Percentiles rank a stretch among this genome's conserved stretches.
phyloP scores from a whole-genome alignment of 2,888 invertebrate species.

The Drosophila multiciliata region DNA sequence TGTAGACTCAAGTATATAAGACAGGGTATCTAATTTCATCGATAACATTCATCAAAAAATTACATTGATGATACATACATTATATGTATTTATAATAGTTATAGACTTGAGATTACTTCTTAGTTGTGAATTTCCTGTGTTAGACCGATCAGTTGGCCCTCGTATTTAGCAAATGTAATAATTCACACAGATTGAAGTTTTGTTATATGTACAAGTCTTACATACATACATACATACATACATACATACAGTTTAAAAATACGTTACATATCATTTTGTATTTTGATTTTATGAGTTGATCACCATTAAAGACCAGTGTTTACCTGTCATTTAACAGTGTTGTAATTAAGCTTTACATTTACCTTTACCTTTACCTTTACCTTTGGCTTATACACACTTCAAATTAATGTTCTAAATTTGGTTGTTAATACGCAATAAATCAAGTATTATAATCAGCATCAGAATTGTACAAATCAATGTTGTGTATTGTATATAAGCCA shows the following conservation, averaged over 20 bases:
- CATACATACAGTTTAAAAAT: constrained; percentile 7
- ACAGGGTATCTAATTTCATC: not conserved
- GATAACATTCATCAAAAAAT: not conserved
- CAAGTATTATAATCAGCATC: constrained; percentile 10
- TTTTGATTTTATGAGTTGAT: not conserved
- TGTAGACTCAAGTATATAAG: not conserved
- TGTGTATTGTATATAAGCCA: constrained; percentile 26
- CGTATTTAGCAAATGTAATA: not conserved
- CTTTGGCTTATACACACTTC: constrained; percentile 20
- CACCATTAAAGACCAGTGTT: constrained; percentile 1
- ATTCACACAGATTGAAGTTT: not conserved
- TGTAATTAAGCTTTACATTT: not conserved
- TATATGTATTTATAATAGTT: not conserved
- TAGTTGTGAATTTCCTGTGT: not conserved
- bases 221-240: constrained; percentile 8
- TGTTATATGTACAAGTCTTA: constrained; percentile 7
- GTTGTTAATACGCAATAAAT: not conserved
- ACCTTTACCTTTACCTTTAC: not conserved
- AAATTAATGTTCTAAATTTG: constrained; percentile 12
- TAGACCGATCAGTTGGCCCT: not conserved
- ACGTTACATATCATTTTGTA: not conserved
- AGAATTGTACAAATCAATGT: constrained; percentile 27
- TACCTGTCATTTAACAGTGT: constrained; percentile 4
- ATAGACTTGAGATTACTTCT: not conserved
- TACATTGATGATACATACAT: not conserved